phyloP scores from a whole-genome alignment of 2,113 vertebrate genomes.

The Phaethornis superciliosus region DNA sequence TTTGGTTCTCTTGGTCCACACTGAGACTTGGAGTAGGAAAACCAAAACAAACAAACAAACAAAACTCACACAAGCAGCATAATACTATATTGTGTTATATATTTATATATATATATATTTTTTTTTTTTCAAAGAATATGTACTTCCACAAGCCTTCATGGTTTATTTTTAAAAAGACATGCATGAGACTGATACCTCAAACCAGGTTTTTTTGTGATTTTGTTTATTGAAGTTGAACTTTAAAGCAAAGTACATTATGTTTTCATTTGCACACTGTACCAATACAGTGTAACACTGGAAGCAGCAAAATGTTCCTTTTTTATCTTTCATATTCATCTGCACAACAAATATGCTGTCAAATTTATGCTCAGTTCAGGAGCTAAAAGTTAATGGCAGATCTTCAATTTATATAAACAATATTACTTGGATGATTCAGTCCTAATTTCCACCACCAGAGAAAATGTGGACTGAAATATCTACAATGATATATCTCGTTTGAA shows the following conservation, averaged over 20 bases:
- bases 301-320: not conserved
- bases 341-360: not conserved
- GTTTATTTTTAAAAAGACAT: not conserved
- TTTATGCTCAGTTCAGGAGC: not conserved
- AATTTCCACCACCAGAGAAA: not conserved
- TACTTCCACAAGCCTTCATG: not conserved
- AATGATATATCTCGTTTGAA: not conserved
- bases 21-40: not conserved
- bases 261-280: not conserved
- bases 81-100: not conserved
- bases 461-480: not conserved
- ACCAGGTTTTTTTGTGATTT: not conserved
- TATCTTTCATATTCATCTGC: not conserved
- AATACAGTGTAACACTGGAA: not conserved
- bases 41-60: not conserved
- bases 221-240: not conserved
- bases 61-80: no score
- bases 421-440: not conserved
- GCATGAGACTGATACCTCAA: not conserved
- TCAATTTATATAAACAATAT: not conserved
- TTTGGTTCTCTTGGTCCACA: not conserved
- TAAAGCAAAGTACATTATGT: not conserved
- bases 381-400: not conserved
- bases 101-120: no score
- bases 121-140: not conserved